phyloP scores from a whole-genome alignment of 2,113 vertebrate species.

The Pterophyllum scalare region DNA sequence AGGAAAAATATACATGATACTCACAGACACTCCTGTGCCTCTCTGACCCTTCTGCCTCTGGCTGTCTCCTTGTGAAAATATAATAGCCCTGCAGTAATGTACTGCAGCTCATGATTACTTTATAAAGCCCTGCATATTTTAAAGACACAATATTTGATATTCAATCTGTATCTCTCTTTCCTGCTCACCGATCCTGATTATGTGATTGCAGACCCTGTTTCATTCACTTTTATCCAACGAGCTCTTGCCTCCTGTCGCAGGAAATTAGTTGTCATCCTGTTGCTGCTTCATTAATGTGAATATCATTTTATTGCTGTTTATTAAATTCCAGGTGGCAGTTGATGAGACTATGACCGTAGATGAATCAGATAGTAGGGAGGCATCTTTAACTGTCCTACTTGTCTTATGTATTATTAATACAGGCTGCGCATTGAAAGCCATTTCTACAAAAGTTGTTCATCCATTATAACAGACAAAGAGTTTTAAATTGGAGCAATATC shows the following conservation, averaged over 20 bases:
- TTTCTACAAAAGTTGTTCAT: conserved; percentile 24
- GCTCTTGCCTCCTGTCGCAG: conserved; percentile 75
- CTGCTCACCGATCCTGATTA: conserved; percentile 68
- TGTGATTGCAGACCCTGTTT: conserved; percentile 53
- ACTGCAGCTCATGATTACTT: conserved; percentile 72
- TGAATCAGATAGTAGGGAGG: conserved; percentile 43
- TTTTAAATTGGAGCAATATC: not conserved
- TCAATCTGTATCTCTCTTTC: conserved; percentile 63
- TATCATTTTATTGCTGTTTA: conserved; percentile 73
- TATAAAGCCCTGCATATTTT: conserved; percentile 76
- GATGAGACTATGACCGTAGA: conserved; percentile 59
- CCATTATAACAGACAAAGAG: not conserved
- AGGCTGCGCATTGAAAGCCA: conserved; percentile 4
- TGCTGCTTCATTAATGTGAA: conserved; percentile 76
- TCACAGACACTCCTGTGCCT: conserved; percentile 15
- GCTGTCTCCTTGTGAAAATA: conserved; percentile 43
- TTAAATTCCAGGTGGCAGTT: conserved; percentile 72
- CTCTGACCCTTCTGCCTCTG: conserved; percentile 24
- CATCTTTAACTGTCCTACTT: conserved; percentile 49
- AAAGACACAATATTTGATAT: conserved; percentile 71
- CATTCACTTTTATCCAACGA: conserved; percentile 77
- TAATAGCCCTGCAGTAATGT: conserved; percentile 49
- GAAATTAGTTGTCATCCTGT: conserved; percentile 80
- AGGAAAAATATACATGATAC: not conserved
- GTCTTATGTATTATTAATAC: conserved; percentile 52